These are phyloP conservation scores for Pterocles burchelli DNA, from an alignment of 2,113 vertebrate species.

Conservation along the genomic window DNA sequence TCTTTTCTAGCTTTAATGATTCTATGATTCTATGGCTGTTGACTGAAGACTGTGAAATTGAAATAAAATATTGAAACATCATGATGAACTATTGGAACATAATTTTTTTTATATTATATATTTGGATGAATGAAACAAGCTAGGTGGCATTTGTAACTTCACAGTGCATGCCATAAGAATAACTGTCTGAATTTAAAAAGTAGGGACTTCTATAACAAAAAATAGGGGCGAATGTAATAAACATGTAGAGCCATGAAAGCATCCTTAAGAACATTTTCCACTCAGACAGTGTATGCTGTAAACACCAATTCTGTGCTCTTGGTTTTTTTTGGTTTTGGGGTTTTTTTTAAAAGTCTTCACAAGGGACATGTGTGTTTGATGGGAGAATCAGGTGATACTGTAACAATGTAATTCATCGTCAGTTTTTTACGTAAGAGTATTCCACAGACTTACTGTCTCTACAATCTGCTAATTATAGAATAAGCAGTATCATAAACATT, in stretches of 20 bases:
- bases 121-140: background rate
- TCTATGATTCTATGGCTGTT: background rate
- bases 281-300: background rate
- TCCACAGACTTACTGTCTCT: background rate
- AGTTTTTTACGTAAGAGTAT: background rate
- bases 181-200: background rate
- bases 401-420: background rate
- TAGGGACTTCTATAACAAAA: background rate
- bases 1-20: too few species aligned
- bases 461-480: background rate
- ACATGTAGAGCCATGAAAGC: background rate
- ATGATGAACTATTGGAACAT: background rate
- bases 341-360: background rate
- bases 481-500: background rate
- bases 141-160: background rate
- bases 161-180: background rate
- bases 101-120: background rate
- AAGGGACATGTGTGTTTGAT: background rate
- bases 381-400: background rate
- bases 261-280: background rate
- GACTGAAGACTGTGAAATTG: background rate
- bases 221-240: background rate
- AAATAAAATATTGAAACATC: background rate
- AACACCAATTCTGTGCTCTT: background rate
- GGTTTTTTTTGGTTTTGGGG: background rate